Evolutionary conservation across 2,797 vertebrate species (phyloP).

Genomic region (Danio tinwini): DNA sequence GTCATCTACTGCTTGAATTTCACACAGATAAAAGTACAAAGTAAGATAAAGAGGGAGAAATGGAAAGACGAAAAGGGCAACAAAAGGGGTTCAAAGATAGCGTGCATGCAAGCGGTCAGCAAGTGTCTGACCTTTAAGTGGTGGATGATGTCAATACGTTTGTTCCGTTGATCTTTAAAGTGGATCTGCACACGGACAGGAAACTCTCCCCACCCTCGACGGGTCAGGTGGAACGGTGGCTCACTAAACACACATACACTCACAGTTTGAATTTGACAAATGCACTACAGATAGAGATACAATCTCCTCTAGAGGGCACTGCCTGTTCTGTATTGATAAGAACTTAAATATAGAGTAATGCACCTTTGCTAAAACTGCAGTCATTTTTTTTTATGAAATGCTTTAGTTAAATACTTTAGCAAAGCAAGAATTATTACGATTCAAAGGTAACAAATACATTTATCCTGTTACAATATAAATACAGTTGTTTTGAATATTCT

Average conservation of each 20-base stretch:
- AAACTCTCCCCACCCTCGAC: constrained; percentile 98
- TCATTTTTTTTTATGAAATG: background rate
- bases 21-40: background rate
- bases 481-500: background rate
- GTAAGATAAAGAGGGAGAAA: constrained; percentile 4
- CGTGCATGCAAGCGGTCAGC: background rate
- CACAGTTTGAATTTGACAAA: constrained; percentile 31
- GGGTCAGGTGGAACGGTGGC: constrained; percentile 95
- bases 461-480: background rate
- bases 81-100: background rate
- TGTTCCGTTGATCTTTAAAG: constrained; percentile 98
- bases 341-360: background rate
- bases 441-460: background rate
- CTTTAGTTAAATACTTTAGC: background rate
- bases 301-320: constrained; percentile 5
- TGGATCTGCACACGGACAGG: constrained; percentile 98
- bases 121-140: constrained; percentile 89
- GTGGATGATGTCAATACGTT: constrained; percentile 98
- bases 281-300: background rate
- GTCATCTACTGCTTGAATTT: background rate
- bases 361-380: background rate
- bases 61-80: constrained; percentile 3
- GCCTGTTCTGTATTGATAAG: constrained; percentile 9
- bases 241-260: constrained; percentile 84
- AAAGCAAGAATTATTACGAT: background rate